A percentile compares a stretch with the other conserved stretches of the same genome.
Evolutionary conservation across 1,140 invertebrate species (phyloP).

Genomic region (Chionoecetes opilio): DNA sequence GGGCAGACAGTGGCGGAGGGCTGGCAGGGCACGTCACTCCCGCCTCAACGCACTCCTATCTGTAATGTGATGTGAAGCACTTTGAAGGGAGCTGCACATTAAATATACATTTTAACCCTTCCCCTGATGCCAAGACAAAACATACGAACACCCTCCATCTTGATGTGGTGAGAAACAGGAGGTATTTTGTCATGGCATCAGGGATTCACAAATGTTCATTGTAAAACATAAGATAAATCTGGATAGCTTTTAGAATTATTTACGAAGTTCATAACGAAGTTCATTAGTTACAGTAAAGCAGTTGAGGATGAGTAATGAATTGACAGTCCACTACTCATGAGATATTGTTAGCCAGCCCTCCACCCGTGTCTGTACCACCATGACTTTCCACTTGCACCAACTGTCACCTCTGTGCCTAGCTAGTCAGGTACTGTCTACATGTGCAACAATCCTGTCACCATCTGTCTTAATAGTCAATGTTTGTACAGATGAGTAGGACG

Average conservation of each 20-base stretch:
- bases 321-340: conserved; percentile 33
- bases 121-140: conserved; percentile 1
- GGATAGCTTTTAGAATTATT: neutral
- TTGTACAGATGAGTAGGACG: conserved; percentile 12
- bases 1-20: conserved; percentile 40
- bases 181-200: neutral
- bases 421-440: conserved; percentile 76
- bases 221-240: conserved; percentile 21
- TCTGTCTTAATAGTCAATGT: neutral
- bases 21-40: neutral
- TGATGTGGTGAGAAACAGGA: neutral
- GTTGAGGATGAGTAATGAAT: conserved; percentile 34
- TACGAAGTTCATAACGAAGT: neutral
- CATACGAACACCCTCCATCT: neutral
- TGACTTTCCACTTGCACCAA: conserved; percentile 52
- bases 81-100: neutral
- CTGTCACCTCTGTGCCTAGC: conserved; percentile 64
- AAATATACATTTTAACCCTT: neutral
- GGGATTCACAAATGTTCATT: neutral
- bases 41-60: neutral
- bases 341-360: neutral
- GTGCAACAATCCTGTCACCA: conserved; percentile 57
- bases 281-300: neutral
- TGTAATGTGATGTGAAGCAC: neutral
- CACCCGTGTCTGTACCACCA: conserved; percentile 54